Evolutionary conservation across 2,888 invertebrate species (phyloP).

Genomic region (Pseudococcus jackbeardsleyi): DNA sequence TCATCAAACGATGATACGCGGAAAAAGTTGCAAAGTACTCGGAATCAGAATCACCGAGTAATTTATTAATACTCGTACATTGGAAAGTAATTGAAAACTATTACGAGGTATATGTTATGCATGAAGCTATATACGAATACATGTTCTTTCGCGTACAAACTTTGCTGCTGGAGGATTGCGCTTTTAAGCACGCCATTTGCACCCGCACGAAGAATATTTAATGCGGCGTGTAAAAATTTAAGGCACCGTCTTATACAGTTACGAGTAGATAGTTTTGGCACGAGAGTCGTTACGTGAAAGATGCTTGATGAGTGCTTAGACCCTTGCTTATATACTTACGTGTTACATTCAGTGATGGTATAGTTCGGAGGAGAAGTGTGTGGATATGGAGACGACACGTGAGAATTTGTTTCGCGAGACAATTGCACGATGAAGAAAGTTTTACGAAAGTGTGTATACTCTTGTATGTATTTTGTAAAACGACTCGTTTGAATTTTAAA

Average conservation of each 20-base stretch:
- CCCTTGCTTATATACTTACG: not conserved
- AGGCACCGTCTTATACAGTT: not conserved
- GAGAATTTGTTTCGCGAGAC: not conserved
- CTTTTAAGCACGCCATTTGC: constrained; percentile 18
- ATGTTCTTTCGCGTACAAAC: not conserved
- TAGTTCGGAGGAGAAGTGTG: not conserved
- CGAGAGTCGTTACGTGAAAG: constrained; percentile 2
- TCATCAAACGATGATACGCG: not conserved
- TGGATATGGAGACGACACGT: not conserved
- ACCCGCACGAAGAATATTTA: constrained; percentile 20
- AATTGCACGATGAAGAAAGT: not conserved
- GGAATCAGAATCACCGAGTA: not conserved
- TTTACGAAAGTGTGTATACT: not conserved
- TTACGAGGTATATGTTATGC: not conserved
- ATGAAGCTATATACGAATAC: not conserved
- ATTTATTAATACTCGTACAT: not conserved
- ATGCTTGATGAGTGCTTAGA: constrained; percentile 2
- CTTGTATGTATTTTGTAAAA: not conserved
- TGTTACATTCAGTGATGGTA: not conserved
- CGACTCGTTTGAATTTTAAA: constrained; percentile 30
- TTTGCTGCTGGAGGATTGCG: not conserved
- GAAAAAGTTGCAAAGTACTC: not conserved
- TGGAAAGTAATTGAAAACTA: constrained; percentile 13
- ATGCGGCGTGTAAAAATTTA: not conserved
- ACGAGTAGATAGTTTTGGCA: not conserved